Evolutionary conservation across 2,888 invertebrate species (phyloP).

Genomic region (Drosophila lutescens): DNA sequence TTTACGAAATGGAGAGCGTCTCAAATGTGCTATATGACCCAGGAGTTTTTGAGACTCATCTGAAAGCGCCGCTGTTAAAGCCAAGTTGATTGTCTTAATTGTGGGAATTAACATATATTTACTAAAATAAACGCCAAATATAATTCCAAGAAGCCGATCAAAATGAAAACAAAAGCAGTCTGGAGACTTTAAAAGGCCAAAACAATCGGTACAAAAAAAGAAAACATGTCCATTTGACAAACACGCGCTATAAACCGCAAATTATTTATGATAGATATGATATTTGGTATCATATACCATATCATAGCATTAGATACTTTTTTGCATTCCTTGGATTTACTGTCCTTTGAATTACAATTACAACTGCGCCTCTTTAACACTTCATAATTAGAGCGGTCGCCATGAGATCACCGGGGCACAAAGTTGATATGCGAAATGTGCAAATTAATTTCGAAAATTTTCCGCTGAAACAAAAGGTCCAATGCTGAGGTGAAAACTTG

Average conservation of each 20-base stretch:
- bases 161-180: slow-evolving; percentile 33
- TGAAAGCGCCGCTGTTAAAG: slow-evolving; percentile 1
- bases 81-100: slow-evolving; percentile 40
- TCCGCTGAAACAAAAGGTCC: slow-evolving; percentile 48
- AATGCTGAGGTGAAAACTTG: slow-evolving; percentile 36
- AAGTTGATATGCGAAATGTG: slow-evolving; percentile 43
- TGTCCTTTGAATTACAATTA: slow-evolving; percentile 27
- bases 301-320: background rate
- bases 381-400: slow-evolving; percentile 42
- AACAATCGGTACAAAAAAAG: slow-evolving; percentile 3
- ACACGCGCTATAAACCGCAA: slow-evolving; percentile 19
- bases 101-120: slow-evolving; percentile 46
- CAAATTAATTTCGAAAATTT: slow-evolving; percentile 55
- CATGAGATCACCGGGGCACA: slow-evolving; percentile 39
- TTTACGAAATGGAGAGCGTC: background rate
- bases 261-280: background rate
- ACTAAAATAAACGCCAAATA: slow-evolving; percentile 22
- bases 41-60: slow-evolving; percentile 26
- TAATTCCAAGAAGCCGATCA: slow-evolving; percentile 36
- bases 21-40: slow-evolving; percentile 12
- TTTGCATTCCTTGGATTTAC: slow-evolving; percentile 4
- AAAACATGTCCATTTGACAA: slow-evolving; percentile 5
- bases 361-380: slow-evolving; percentile 45
- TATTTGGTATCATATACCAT: background rate
- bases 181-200: slow-evolving; percentile 15